These are phyloP conservation scores for Clepsis dumicolana DNA, from an alignment of 2,888 invertebrate species.

Conservation along the genomic window DNA sequence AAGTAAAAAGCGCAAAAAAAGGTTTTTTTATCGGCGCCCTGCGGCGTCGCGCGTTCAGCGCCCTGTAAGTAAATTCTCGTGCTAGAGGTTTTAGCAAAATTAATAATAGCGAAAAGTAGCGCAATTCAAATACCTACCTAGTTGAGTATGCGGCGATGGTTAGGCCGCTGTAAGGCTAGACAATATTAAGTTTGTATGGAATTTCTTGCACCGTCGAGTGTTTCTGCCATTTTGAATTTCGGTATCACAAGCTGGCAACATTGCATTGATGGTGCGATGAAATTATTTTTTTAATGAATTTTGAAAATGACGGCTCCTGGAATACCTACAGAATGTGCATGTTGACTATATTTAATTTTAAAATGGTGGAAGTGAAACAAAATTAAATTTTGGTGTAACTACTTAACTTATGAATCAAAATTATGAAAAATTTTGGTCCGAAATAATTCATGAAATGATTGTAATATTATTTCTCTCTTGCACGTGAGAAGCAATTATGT, in stretches of 20 bases:
- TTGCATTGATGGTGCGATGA: slow-evolving; percentile 68
- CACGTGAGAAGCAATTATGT: background rate
- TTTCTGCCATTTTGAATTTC: slow-evolving; percentile 47
- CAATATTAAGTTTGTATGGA: slow-evolving; percentile 76
- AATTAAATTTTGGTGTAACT: no score
- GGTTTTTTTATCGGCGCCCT: slow-evolving; percentile 70
- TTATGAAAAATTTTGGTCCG: no score
- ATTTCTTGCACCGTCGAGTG: slow-evolving; percentile 71
- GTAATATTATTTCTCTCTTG: no score
- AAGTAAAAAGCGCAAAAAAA: slow-evolving; percentile 71
- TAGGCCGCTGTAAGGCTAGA: slow-evolving; percentile 78
- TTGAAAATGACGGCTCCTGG: slow-evolving; percentile 52
- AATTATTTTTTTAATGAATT: slow-evolving; percentile 74
- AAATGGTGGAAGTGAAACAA: no score
- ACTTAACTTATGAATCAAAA: no score
- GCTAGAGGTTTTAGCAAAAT: slow-evolving; percentile 79
- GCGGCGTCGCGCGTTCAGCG: slow-evolving; percentile 62
- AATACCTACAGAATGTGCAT: slow-evolving; percentile 30
- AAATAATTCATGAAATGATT: background rate
- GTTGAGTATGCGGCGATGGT: slow-evolving; percentile 73
- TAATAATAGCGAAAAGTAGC: slow-evolving; percentile 77
- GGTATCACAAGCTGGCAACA: slow-evolving; percentile 48
- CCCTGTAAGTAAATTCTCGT: slow-evolving; percentile 67
- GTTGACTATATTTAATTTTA: slow-evolving; percentile 31
- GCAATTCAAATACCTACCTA: slow-evolving; percentile 80